Conservation (phyloP, 2,888 invertebrate species). For the Drosophila setosimentum region DNA sequence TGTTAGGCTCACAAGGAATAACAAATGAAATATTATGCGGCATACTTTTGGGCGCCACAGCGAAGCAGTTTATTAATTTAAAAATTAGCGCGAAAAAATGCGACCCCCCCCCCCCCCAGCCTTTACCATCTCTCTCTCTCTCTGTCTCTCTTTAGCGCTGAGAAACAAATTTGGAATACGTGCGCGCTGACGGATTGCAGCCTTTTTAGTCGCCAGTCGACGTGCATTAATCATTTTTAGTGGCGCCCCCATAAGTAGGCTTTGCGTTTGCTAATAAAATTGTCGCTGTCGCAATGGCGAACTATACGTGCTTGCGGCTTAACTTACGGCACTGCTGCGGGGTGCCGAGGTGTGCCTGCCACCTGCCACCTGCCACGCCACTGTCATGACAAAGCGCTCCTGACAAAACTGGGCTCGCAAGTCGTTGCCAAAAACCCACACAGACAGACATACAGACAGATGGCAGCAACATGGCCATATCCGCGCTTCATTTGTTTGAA, state of each 20-base stretch:
- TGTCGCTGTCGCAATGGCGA: slow-evolving; percentile 59
- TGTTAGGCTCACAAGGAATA: slow-evolving; percentile 67
- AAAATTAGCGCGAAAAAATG: slow-evolving; percentile 77
- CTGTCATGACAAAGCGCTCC: slow-evolving; percentile 71
- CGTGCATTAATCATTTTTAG: slow-evolving; percentile 82
- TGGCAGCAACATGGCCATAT: slow-evolving; percentile 48
- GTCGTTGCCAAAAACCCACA: slow-evolving; percentile 17
- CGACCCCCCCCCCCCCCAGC: slow-evolving; percentile 11
- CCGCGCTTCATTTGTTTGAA: slow-evolving; percentile 23
- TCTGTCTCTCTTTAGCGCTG: not conserved
- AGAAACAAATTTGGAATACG: slow-evolving; percentile 73
- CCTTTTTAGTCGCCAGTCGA: slow-evolving; percentile 74
- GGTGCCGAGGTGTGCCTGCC: slow-evolving; percentile 55
- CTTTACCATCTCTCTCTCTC: too few relatives aligned
- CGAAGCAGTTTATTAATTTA: slow-evolving; percentile 78
- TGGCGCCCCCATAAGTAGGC: slow-evolving; percentile 79
- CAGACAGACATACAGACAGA: slow-evolving; percentile 22
- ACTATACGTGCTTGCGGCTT: slow-evolving; percentile 58
- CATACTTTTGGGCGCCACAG: slow-evolving; percentile 74
- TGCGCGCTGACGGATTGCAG: slow-evolving; percentile 79
- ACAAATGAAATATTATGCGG: slow-evolving; percentile 81
- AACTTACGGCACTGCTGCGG: not conserved
- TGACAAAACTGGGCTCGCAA: slow-evolving; percentile 60
- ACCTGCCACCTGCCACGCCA: slow-evolving; percentile 43
- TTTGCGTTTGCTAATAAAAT: slow-evolving; percentile 79